Base-by-base conservation (phyloP, 30 jellyfish, hydroid and myxozoan genomes). In the Aurelia sp. region DNA sequence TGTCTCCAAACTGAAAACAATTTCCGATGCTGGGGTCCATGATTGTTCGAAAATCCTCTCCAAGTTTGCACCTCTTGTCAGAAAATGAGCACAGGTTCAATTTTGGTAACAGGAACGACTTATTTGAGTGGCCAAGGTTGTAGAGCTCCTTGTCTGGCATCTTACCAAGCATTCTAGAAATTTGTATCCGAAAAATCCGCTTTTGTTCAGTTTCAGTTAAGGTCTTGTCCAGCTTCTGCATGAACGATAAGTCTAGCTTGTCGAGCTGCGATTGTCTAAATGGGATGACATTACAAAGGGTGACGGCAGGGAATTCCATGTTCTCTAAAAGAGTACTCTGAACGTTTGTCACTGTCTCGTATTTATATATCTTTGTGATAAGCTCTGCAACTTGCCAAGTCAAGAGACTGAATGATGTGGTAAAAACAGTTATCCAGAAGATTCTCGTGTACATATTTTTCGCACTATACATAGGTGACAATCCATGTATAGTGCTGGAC, bases 401-500 rank as follows among this genome's bases (percentile, higher is more conserved):
- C 30, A 82, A n/a, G 61, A 82, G 44, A 27, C 62, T 8, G 33
- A 82, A 27, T 27, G 75, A 40, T 18, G 63, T n/a, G 13, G 66
- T 16, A 13, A 67, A 66, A 11, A 58, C 21, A 13, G 51, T 15
- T 0, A 53, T 15, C 91, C 91, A 82, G 33, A 66, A 69, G 16
- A 66, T 30, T 82, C 86, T 30, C 20, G 61, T 18, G n/a, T 17
- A 17, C 4, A 13, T 9, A 23, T 51, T 82, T 71, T n/a, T 82
- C 6, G 91, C 52, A 11, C 30, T 10, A 68, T 66, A 82, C 12
- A 82, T 82, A 23, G 52, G 74, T 7, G 77, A 55, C 31, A 82
- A 19, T 41, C 91, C 91, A 48, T 82, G 91, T 47, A 62, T 44
- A 22, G 91, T 82, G 30, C 73, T 30, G 23, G 62, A 22, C 18